phyloP scores from a whole-genome alignment of 2,113 vertebrate species.

The Alouatta palliata region DNA sequence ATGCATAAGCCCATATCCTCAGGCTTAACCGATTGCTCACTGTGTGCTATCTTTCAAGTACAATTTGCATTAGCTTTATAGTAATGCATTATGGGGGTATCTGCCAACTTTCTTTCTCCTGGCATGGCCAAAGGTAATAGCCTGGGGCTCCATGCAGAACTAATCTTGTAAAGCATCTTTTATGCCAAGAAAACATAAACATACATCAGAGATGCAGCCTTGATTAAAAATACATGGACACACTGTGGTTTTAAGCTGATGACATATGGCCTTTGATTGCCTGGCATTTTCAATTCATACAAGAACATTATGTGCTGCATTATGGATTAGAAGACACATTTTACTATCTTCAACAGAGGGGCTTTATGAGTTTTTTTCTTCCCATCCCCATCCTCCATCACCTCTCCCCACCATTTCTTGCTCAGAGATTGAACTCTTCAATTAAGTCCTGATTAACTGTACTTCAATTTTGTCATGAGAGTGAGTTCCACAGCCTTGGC shows the following conservation, averaged over 20 bases:
- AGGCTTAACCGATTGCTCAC: constrained; percentile 35
- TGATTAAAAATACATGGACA: constrained; percentile 88
- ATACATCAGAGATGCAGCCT: constrained; percentile 82
- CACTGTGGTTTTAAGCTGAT: constrained; percentile 84
- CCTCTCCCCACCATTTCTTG: not conserved
- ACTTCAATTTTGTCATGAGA: constrained; percentile 45
- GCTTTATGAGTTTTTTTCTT: constrained; percentile 47
- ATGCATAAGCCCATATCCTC: constrained; percentile 22
- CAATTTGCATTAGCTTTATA: constrained; percentile 50
- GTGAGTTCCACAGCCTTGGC: not conserved
- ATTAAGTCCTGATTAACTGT: constrained; percentile 77
- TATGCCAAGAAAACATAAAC: constrained; percentile 80
- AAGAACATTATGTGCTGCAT: constrained; percentile 84
- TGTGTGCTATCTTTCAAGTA: constrained; percentile 2
- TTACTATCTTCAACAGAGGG: constrained; percentile 73
- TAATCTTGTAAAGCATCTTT: constrained; percentile 62
- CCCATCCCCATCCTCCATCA: not conserved
- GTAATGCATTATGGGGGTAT: constrained; percentile 62
- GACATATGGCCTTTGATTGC: constrained; percentile 87
- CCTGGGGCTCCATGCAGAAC: constrained; percentile 18
- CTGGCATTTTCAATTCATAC: constrained; percentile 85
- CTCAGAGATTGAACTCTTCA: constrained; percentile 65
- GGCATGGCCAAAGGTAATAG: constrained; percentile 55
- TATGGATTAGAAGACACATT: constrained; percentile 83
- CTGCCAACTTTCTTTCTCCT: constrained; percentile 64